A percentile compares a stretch with the other conserved stretches of the same genome.
Evolutionary conservation across 2,113 vertebrate species (phyloP).

Genomic region (Gallinago paraguaiae): DNA sequence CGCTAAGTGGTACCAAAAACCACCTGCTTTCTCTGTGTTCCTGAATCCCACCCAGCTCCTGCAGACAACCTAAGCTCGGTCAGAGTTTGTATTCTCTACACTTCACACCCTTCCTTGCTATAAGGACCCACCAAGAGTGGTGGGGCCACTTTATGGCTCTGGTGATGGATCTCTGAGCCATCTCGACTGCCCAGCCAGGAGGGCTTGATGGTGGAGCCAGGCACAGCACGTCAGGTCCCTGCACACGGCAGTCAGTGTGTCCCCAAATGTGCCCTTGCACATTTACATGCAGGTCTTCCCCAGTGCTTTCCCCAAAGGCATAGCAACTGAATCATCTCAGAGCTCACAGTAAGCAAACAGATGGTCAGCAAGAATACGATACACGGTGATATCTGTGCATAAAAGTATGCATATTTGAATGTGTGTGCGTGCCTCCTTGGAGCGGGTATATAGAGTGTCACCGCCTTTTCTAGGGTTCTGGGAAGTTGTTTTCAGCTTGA

Average conservation of each 20-base stretch:
- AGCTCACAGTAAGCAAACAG: slow-evolving; percentile 60
- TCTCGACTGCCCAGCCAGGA: neutral
- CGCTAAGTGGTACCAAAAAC: neutral
- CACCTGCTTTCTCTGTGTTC: neutral
- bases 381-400: slow-evolving; percentile 33
- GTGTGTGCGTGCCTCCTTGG: slow-evolving; percentile 20
- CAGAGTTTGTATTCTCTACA: neutral
- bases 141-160: neutral
- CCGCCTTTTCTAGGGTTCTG: slow-evolving; percentile 57
- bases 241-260: neutral
- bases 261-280: neutral
- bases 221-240: neutral
- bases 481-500: slow-evolving; percentile 70
- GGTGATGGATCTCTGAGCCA: neutral
- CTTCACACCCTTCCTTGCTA: neutral
- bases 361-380: slow-evolving; percentile 62
- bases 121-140: neutral
- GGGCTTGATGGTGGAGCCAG: neutral
- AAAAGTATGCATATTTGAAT: slow-evolving; percentile 46
- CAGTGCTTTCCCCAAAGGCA: slow-evolving; percentile 20
- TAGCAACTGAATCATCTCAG: slow-evolving; percentile 31
- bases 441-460: slow-evolving; percentile 33
- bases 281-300: slow-evolving; percentile 38
- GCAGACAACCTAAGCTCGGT: neutral
- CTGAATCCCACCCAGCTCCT: neutral